Conservation (phyloP, 2,113 vertebrate genomes). For the Cinclus mexicanus region DNA sequence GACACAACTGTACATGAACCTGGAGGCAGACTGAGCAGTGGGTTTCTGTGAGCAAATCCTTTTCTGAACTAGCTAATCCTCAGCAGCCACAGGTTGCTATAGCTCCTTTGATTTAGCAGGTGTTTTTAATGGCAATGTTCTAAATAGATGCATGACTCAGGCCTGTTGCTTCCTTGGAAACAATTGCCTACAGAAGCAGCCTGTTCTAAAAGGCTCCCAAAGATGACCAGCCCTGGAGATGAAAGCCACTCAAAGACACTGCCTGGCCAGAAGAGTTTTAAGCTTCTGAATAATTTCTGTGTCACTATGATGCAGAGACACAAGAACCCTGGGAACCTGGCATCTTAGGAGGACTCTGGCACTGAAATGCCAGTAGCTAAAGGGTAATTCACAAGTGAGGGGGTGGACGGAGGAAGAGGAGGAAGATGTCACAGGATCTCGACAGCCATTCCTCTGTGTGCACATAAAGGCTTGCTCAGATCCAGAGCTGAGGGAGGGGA, state of each 20-base stretch:
- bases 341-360: neutral
- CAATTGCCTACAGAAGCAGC: constrained; percentile 50
- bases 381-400: constrained; percentile 37
- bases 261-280: neutral
- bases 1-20: neutral
- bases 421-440: constrained; percentile 58
- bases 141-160: constrained; percentile 62
- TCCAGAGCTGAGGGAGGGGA: neutral
- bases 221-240: constrained; percentile 29
- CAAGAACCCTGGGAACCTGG: neutral
- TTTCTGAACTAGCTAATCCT: constrained; percentile 46
- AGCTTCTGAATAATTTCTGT: neutral
- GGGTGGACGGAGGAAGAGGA: constrained; percentile 40
- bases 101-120: constrained; percentile 61
- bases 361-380: neutral
- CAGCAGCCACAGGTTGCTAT: constrained; percentile 60
- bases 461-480: constrained; percentile 20
- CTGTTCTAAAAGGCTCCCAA: neutral
- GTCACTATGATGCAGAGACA: neutral
- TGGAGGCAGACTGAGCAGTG: neutral
- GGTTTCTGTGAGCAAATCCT: constrained; percentile 19
- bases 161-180: constrained; percentile 65
- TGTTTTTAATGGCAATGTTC: constrained; percentile 69
- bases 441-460: constrained; percentile 7
- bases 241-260: neutral